phyloP scores from a whole-genome alignment of 2,113 vertebrate species.

The Atlantisia rogersi region DNA sequence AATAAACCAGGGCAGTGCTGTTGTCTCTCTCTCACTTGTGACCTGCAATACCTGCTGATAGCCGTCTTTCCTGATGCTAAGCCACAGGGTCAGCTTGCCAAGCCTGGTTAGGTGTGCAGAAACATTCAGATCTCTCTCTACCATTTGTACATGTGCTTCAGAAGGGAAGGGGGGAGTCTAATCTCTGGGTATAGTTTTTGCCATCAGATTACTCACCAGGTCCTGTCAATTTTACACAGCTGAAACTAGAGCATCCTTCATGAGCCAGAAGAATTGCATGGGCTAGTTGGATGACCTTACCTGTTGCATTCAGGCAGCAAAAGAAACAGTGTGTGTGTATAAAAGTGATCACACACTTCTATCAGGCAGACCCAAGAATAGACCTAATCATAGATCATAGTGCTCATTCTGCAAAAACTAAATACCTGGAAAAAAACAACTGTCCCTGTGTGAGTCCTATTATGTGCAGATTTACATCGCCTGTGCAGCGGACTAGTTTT shows the following conservation, averaged over 20 bases:
- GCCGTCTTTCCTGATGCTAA: not conserved
- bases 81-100: not conserved
- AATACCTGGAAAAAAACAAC: not conserved
- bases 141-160: not conserved
- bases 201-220: not conserved
- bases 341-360: not conserved
- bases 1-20: not conserved
- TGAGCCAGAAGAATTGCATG: not conserved
- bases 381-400: not conserved
- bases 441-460: not conserved
- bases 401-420: not conserved
- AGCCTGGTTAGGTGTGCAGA: not conserved
- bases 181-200: not conserved
- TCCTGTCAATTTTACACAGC: not conserved
- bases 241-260: not conserved
- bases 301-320: not conserved
- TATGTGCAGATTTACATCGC: not conserved
- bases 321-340: not conserved
- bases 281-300: not conserved
- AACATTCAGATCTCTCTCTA: not conserved
- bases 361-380: not conserved
- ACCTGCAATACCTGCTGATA: not conserved
- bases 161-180: not conserved
- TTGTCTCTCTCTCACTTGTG: not conserved
- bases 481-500: not conserved